Evolutionary conservation across 30 jellyfish, hydroid and myxozoan species (phyloP).

Genomic region (Chrysaora quinquecirrha): DNA sequence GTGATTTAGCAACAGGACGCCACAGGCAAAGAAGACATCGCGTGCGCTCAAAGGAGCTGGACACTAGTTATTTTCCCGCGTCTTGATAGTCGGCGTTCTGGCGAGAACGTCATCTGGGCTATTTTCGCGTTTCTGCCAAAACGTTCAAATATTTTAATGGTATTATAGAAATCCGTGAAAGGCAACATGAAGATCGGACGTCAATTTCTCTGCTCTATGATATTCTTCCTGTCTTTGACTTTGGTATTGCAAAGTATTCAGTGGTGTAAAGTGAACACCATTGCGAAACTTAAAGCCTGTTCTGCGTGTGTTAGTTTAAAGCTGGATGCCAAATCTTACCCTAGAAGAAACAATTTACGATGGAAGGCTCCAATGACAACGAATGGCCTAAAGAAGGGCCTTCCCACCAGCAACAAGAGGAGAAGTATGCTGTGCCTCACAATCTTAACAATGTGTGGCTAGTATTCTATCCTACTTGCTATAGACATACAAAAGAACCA

Average conservation of each 20-base stretch:
- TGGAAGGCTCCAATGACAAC: conserved; percentile 55
- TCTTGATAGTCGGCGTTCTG: no score
- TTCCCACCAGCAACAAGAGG: conserved; percentile 54
- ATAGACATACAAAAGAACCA: conserved; percentile 55
- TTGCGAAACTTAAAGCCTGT: conserved; percentile 63
- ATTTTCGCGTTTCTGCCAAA: no score
- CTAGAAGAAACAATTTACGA: conserved; percentile 64
- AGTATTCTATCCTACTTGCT: conserved; percentile 46
- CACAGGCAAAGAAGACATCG: no score
- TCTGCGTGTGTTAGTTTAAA: conserved; percentile 59
- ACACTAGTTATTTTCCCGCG: no score
- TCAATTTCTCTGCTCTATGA: conserved; percentile 59
- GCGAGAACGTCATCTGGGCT: no score
- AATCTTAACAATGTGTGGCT: conserved; percentile 49
- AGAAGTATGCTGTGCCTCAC: conserved; percentile 49
- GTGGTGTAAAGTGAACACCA: conserved; percentile 44
- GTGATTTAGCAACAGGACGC: no score
- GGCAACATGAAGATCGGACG: conserved; percentile 69
- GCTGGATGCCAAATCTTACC: conserved; percentile 58
- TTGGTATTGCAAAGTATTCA: conserved; percentile 67
- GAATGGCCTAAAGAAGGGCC: conserved; percentile 59
- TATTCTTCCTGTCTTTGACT: conserved; percentile 57
- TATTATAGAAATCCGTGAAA: no score
- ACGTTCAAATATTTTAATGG: no score
- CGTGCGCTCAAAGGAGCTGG: no score